A percentile compares a stretch with the other conserved stretches of the same genome.
Evolutionary conservation across 1,140 invertebrate species (phyloP).

Genomic region (Zaprionus gabonicus): DNA sequence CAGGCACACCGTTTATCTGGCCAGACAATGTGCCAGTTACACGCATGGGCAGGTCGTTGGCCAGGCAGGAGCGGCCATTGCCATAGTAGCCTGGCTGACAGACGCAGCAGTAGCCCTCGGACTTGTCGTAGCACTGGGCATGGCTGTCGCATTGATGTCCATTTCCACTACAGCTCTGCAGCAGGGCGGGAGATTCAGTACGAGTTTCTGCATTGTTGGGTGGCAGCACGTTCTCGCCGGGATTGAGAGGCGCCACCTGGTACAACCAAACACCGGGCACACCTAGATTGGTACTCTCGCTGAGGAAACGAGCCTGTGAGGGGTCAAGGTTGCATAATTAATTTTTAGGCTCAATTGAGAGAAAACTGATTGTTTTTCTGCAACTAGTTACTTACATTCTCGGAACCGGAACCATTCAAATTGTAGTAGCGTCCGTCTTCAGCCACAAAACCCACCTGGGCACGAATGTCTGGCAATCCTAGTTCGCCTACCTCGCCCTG

Average conservation of each 20-base stretch:
- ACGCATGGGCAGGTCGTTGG: slow-evolving; percentile 91
- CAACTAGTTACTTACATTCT: slow-evolving; percentile 87
- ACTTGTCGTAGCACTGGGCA: slow-evolving; percentile 92
- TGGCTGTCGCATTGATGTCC: slow-evolving; percentile 91
- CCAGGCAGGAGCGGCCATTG: slow-evolving; percentile 95
- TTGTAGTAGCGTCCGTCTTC: slow-evolving; percentile 90
- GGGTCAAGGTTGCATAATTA: neutral
- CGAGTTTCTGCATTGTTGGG: slow-evolving; percentile 87
- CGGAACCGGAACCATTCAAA: slow-evolving; percentile 93
- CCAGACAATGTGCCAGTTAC: slow-evolving; percentile 94
- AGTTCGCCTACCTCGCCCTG: slow-evolving; percentile 89
- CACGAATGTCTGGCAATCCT: slow-evolving; percentile 92
- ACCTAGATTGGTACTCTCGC: slow-evolving; percentile 90
- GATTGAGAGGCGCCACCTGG: slow-evolving; percentile 89
- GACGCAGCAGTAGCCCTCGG: slow-evolving; percentile 94
- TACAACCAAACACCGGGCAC: slow-evolving; percentile 94
- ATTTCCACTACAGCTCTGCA: slow-evolving; percentile 86
- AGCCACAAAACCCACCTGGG: slow-evolving; percentile 95
- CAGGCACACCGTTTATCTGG: slow-evolving; percentile 90
- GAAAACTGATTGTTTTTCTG: neutral
- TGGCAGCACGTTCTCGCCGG: slow-evolving; percentile 87
- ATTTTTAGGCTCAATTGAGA: neutral
- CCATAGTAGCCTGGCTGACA: slow-evolving; percentile 93
- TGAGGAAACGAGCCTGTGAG: slow-evolving; percentile 87
- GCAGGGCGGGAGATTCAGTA: slow-evolving; percentile 79